Evolutionary conservation across 2,797 vertebrate species (phyloP).

Genomic region (Florisuga fusca): DNA sequence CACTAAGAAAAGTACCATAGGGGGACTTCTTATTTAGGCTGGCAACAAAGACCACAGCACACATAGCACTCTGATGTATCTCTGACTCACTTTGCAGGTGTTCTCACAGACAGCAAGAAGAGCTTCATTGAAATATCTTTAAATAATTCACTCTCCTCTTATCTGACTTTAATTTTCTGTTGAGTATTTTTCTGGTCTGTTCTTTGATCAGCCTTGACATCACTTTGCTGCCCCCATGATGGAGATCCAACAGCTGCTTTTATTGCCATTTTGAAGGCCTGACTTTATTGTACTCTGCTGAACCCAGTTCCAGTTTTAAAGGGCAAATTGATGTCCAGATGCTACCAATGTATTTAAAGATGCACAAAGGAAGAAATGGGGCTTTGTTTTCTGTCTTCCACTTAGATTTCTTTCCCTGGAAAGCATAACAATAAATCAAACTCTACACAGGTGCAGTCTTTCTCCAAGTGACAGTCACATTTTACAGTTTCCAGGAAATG

Average conservation of each 20-base stretch:
- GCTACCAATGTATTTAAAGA: background rate
- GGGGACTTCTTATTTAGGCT: background rate
- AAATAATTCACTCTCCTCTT: background rate
- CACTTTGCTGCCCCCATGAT: background rate
- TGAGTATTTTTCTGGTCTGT: background rate
- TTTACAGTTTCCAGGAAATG: background rate
- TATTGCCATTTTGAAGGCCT: background rate
- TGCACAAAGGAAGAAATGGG: background rate
- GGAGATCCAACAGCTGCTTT: background rate
- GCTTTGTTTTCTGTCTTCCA: background rate
- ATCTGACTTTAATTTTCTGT: background rate
- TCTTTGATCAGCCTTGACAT: background rate
- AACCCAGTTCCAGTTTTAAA: background rate
- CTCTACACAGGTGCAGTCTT: background rate
- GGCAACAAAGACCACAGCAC: background rate
- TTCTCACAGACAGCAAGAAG: background rate
- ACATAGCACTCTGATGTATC: background rate
- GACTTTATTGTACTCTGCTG: background rate
- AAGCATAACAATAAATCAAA: background rate
- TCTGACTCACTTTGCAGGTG: background rate
- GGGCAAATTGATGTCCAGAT: background rate
- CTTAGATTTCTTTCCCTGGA: background rate
- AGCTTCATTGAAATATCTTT: background rate
- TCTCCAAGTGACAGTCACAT: background rate
- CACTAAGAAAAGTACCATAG: background rate